Percentiles rank a stretch among this genome's conserved stretches.
phyloP scores from a whole-genome alignment of 2,888 invertebrate genomes.

The Polydrusus cervinus region DNA sequence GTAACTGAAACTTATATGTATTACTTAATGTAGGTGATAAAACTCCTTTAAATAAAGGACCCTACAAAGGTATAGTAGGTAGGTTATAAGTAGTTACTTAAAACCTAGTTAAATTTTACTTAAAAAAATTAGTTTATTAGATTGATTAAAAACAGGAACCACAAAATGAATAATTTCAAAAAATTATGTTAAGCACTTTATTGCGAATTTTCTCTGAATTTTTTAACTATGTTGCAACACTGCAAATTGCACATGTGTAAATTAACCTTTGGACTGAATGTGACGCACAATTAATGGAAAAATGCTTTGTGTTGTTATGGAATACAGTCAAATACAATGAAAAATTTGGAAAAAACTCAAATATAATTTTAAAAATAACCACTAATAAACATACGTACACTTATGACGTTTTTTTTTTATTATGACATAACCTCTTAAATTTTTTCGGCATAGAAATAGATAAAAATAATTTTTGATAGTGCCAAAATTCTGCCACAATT shows the following conservation, averaged over 20 bases:
- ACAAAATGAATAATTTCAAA: too few relatives aligned
- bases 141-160: too few relatives aligned
- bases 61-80: too few relatives aligned
- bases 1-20: too few relatives aligned
- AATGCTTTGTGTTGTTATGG: background rate
- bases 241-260: background rate
- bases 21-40: too few relatives aligned
- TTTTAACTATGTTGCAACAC: background rate
- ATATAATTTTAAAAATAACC: constrained; percentile 7
- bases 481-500: background rate
- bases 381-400: background rate
- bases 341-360: constrained; percentile 11
- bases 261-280: constrained; percentile 24
- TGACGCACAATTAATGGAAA: too few relatives aligned
- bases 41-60: too few relatives aligned
- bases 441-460: background rate
- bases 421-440: background rate
- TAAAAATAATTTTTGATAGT: background rate
- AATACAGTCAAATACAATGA: background rate
- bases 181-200: too few relatives aligned
- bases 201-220: too few relatives aligned
- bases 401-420: background rate
- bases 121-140: too few relatives aligned
- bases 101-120: too few relatives aligned
- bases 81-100: too few relatives aligned